Evolutionary conservation across 2,888 invertebrate species (phyloP), one percentile per base, ranked within the genome.

Genomic region (Strigamia crassipes): DNA sequence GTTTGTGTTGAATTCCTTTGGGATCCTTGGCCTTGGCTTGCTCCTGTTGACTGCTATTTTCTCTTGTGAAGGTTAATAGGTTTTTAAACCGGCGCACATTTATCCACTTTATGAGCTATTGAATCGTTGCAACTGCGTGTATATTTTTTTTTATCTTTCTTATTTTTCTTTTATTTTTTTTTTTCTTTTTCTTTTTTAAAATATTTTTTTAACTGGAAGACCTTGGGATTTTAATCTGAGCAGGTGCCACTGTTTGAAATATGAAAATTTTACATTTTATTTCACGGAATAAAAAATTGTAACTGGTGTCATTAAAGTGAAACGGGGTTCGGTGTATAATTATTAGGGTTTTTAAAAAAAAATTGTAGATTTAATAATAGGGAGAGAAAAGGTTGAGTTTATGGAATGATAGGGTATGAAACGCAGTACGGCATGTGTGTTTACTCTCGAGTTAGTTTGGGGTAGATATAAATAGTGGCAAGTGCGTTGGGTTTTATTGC

Each of bases 61-160:
- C 73, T 73, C 73, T 73, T n/a, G 27, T 73, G 73, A 73, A 73
- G 73, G 73, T 73, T 73, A 73, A 73, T 73, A 73, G 73, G 73
- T 73, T 73, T 73, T 73, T 73, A 73, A 73, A 73, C 73, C 73
- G 73, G 12, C 73, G 73, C 73, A 73, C 73, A 73, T 73, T 73
- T 73, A 73, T 73, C 73, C 73, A 23, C 73, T 73, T 73, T 73
- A 73, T 73, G 73, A 73, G 73, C 73, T 73, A 73, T 73, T 73
- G 73, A 73, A 73, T 73, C 73, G 73, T 73, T 73, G 27, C 73
- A 73, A 73, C 73, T 73, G 73, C 73, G 27, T 73, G 73, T 66
- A 21, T 21, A 12, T 23, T n/a, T 66, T 66, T 66, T 66, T 66
- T 23, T 21, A 23, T 9, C 23, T 66, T 18, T 9, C 1, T 21